These are phyloP conservation scores for Patagioenas fasciata DNA, from an alignment of 2,113 vertebrate genomes.

Conservation along the genomic window DNA sequence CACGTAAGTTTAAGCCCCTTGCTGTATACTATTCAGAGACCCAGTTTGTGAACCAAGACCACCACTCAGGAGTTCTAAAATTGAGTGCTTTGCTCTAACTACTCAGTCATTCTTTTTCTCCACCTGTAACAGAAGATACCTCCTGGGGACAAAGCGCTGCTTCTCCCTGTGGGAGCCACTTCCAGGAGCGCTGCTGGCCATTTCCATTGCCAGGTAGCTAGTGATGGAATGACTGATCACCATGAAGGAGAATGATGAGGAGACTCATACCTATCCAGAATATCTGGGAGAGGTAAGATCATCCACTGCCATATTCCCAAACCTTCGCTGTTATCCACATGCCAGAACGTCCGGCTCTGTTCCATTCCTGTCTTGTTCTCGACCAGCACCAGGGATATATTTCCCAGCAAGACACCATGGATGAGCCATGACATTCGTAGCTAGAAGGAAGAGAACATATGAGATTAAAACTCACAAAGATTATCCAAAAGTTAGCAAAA, in stretches of 20 bases:
- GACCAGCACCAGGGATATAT: constrained; percentile 84
- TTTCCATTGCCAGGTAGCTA: not conserved
- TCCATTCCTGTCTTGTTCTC: constrained; percentile 91
- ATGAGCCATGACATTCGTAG: constrained; percentile 89
- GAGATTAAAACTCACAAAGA: not conserved
- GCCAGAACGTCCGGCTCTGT: constrained; percentile 82
- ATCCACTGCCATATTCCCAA: constrained; percentile 84
- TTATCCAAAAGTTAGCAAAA: not conserved
- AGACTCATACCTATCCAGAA: constrained; percentile 86
- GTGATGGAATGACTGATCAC: not conserved
- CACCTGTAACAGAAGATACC: not conserved
- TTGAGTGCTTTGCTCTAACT: not conserved
- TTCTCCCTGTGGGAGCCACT: not conserved
- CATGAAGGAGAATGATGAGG: not conserved
- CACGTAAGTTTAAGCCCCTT: not conserved
- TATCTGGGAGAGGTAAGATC: constrained; percentile 81
- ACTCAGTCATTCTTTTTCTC: not conserved
- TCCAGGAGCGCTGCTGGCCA: not conserved
- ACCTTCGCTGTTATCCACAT: constrained; percentile 68
- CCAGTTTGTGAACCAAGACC: not conserved
- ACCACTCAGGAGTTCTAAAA: not conserved
- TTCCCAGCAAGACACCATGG: constrained; percentile 79
- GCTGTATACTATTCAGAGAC: not conserved
- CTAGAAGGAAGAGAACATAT: constrained; percentile 68
- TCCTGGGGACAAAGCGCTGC: accelerated